Percentiles rank a stretch among this genome's conserved stretches.
These are phyloP conservation scores for Papilio polyxenes DNA, from an alignment of 1,140 invertebrate genomes.

Conservation along the genomic window DNA sequence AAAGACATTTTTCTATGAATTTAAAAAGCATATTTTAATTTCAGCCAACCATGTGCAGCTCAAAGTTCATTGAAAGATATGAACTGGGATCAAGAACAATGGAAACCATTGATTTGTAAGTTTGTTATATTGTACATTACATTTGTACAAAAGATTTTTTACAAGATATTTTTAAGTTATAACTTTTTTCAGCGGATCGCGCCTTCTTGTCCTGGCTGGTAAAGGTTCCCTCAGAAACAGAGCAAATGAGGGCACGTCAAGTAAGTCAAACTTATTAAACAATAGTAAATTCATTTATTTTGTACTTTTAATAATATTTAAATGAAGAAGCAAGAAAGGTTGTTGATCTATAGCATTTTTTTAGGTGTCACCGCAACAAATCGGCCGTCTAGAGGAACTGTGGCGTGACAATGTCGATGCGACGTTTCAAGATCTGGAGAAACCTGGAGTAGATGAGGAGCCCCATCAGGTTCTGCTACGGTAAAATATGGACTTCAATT, in stretches of 20 bases:
- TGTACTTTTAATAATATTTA: background rate
- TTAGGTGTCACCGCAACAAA: conserved; percentile 97
- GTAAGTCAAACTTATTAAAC: conserved; percentile 49
- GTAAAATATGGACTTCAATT: conserved; percentile 59
- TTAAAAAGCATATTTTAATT: conserved; percentile 38
- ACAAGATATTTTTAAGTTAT: conserved; percentile 8
- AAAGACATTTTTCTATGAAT: too few relatives aligned
- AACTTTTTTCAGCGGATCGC: conserved; percentile 86
- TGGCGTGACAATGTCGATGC: conserved; percentile 99
- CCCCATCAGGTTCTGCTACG: conserved; percentile 96
- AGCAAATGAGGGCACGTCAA: conserved; percentile 96
- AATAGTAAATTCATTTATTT: too few relatives aligned
- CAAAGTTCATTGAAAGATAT: conserved; percentile 98
- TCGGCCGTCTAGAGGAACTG: conserved; percentile 98
- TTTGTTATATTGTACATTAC: conserved; percentile 33
- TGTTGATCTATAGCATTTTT: background rate
- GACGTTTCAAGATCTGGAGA: conserved; percentile 98
- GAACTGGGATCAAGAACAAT: conserved; percentile 99
- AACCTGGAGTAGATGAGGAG: conserved; percentile 98
- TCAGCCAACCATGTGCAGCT: conserved; percentile 95
- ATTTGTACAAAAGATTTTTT: background rate
- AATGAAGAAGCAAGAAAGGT: background rate
- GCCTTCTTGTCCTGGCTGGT: conserved; percentile 98
- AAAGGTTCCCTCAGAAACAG: conserved; percentile 96
- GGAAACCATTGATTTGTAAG: conserved; percentile 92